Percentiles rank a stretch among this genome's conserved stretches.
These are phyloP conservation scores for Thamnaconus septentrionalis DNA, from an alignment of 2,113 vertebrate genomes.

Conservation along the genomic window DNA sequence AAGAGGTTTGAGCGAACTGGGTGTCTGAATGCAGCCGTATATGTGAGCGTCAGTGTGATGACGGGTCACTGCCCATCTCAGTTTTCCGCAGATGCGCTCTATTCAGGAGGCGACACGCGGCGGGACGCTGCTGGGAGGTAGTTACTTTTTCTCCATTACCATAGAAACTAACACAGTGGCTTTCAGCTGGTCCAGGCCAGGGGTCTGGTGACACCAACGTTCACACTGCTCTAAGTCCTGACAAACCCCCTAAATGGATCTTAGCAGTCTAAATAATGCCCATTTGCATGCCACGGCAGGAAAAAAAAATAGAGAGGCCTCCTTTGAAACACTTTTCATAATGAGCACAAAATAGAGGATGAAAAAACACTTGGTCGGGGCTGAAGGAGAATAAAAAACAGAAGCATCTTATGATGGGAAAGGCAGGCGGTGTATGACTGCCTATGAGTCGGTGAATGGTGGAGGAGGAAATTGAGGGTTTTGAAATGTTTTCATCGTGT, in stretches of 20 bases:
- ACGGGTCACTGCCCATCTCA: slow-evolving; percentile 98
- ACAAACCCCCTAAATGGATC: slow-evolving; percentile 86
- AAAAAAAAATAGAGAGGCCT: slow-evolving; percentile 63
- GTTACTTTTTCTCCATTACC: slow-evolving; percentile 91
- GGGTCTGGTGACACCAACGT: slow-evolving; percentile 85
- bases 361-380: slow-evolving; percentile 13
- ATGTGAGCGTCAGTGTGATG: slow-evolving; percentile 76
- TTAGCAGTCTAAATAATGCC: slow-evolving; percentile 90
- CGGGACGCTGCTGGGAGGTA: slow-evolving; percentile 91
- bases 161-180: slow-evolving; percentile 95
- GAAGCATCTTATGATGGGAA: neutral
- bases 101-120: slow-evolving; percentile 94
- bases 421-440: neutral
- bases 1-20: slow-evolving; percentile 68
- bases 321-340: slow-evolving; percentile 31
- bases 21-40: slow-evolving; percentile 51
- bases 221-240: slow-evolving; percentile 84
- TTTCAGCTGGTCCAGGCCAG: slow-evolving; percentile 81
- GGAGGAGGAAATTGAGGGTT: too few relatives aligned
- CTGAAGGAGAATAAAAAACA: neutral
- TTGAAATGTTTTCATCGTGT: too few relatives aligned
- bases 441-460: too few relatives aligned
- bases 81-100: slow-evolving; percentile 97
- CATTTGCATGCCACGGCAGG: slow-evolving; percentile 79
- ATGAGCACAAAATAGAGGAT: slow-evolving; percentile 39